Evolutionary conservation across 2,113 vertebrate species (phyloP), one percentile per base, ranked within the genome.

Genomic region (Neodontobutis hainanensis): DNA sequence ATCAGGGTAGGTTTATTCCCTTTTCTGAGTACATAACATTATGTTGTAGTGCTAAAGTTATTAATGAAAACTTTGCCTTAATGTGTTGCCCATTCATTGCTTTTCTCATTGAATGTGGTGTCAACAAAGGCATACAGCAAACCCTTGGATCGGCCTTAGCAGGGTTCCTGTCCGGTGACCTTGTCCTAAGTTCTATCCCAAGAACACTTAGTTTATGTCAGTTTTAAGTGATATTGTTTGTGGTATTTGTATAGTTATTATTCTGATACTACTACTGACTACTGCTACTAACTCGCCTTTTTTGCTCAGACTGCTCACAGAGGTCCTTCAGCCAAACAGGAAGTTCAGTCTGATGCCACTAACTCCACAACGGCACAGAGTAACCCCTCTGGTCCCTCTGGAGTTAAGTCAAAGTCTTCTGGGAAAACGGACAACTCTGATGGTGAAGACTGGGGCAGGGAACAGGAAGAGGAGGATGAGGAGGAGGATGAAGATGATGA

Each of bases 1-100:
- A 93, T 98, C 38, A 98, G 97, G 95, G 96, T 98, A 65, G 1
- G 73, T 81, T 58, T 46, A 12, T 5, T 15, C 6, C 10, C 8
- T 35, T 14, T 15, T 56, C 14, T 38, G 14, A n/a, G 19, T 27
- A 27, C 19, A 27, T 27, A 27, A 27, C 19, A 27, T 27, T 27
- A 27, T 27, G 19, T 43, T 11, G 11, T 43, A 1, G 42, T 49
- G 8, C 19, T 2, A 8, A 15, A 11, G 8, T 68, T 6, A 10
- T 44, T 0, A 6, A 15, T 11, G 32, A 46, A 14, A 16, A 4
- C 44, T 57, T 84, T 85, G 86, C 87, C 86, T 88, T 88, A 72
- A 65, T 82, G 85, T 90, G 87, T 91, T 90, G 52, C 89, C 81
- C 75, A 34, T 87, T 90, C 69, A 61, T 85, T 82, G 79, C 61